These are phyloP conservation scores for Myotis vivesi DNA, from an alignment of 2,797 vertebrate species.

Conservation along the genomic window DNA sequence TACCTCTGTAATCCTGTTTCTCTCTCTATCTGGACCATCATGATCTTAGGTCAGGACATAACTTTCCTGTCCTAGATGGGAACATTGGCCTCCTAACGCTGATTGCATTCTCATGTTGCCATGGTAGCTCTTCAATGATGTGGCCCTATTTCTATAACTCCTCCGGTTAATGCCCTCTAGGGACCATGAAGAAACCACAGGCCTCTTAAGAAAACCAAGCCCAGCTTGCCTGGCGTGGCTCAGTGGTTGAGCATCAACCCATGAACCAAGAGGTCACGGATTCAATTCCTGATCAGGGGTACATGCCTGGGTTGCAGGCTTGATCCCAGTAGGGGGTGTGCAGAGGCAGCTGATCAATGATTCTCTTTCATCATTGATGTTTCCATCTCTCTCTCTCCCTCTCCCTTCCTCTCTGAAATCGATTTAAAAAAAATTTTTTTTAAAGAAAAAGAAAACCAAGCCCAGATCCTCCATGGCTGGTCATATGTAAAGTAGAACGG, in stretches of 20 bases:
- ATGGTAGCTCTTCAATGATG: neutral
- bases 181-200: neutral
- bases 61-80: neutral
- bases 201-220: neutral
- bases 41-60: neutral
- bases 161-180: neutral
- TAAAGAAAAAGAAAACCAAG: neutral
- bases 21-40: neutral
- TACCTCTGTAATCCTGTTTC: neutral
- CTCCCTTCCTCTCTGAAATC: too few species aligned
- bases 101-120: neutral
- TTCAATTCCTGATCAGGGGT: too few species aligned
- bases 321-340: too few species aligned
- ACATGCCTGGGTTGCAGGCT: too few species aligned
- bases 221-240: neutral
- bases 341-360: too few species aligned
- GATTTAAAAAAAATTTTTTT: too few species aligned
- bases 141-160: neutral
- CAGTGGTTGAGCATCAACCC: too few species aligned
- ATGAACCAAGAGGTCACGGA: too few species aligned
- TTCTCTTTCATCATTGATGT: too few species aligned
- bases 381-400: too few species aligned
- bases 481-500: neutral
- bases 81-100: neutral
- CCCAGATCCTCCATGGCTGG: neutral